Evolutionary conservation across 2,888 invertebrate species (phyloP), one percentile per base, ranked within the genome.

Genomic region (Exephanes ischioxanthus): DNA sequence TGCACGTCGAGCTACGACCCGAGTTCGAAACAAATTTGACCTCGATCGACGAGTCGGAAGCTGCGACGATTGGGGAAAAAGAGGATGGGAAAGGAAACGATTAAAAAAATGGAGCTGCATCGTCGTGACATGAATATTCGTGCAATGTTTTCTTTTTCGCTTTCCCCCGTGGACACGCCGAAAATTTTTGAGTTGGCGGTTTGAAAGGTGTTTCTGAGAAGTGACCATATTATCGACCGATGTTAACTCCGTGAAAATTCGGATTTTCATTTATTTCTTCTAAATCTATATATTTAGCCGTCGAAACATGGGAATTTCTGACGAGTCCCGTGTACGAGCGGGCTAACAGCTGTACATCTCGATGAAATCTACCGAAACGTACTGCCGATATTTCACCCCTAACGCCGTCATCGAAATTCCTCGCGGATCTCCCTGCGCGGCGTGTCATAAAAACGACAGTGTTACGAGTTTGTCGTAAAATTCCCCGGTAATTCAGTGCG

Each of bases 1-100:
- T 73, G 45, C 37, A 55, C 73, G 19, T 48, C 30, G 58, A 48
- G 14, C 61, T 45, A 53, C 41, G 16, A 30, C 16, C 16, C 30
- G 63, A 80, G 71, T 72, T 72, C 72, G 45, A 77, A 77, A 73
- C 76, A 51, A 73, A 77, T 77, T 77, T 30, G 67, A 81, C 67
- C 61, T 68, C 61, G 68, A 84, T 80, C 75, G 70, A 37, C 51
- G 67, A 61, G 26, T 72, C 22, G 72, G n/a, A 68, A 71, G 16
- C 41, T 33, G 37, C 33, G 61, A 58, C 14, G 19, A 70, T 33
- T 14, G 26, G 19, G 19, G 33, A 37, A 72, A 72, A 76, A 66
- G 9, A 33, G 7, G 14, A 51, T 0, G 7, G 41, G 2, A 48
- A 11, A 67, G 16, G 14, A 30, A 55, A n/a, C 26, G 45, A 22